phyloP scores from a whole-genome alignment of 2,113 vertebrate genomes.

The Xenopus borealis region DNA sequence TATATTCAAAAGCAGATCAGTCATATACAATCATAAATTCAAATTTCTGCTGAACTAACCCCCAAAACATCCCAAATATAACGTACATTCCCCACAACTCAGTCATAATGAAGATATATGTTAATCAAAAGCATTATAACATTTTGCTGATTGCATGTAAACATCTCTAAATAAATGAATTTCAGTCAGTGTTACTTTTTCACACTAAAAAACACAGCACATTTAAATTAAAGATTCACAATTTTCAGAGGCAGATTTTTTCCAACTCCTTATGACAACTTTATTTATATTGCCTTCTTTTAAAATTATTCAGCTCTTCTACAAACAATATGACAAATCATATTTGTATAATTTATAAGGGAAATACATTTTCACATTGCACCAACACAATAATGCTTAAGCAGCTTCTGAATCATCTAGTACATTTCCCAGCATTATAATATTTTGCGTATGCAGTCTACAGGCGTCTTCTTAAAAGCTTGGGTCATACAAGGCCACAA shows the following conservation, averaged over 20 bases:
- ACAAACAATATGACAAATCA: conserved; percentile 6
- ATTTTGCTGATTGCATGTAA: too few species aligned
- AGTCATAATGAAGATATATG: too few species aligned
- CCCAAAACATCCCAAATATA: too few species aligned
- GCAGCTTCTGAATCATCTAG: conserved; percentile 51
- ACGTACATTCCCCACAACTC: too few species aligned
- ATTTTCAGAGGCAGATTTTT: not conserved
- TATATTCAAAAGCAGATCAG: too few species aligned
- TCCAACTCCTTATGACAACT: not conserved
- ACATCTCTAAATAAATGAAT: too few species aligned
- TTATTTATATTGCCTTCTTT: not conserved
- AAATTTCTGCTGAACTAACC: too few species aligned
- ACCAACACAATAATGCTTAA: conserved; percentile 51
- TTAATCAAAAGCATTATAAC: too few species aligned
- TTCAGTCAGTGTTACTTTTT: too few species aligned
- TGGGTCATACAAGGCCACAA: conserved; percentile 59
- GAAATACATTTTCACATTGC: conserved; percentile 44
- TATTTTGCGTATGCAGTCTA: conserved; percentile 53
- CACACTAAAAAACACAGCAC: too few species aligned
- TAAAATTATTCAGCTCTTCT: conserved; percentile 16
- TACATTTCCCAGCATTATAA: conserved; percentile 50
- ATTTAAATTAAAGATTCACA: not conserved
- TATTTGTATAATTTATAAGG: conserved; percentile 28
- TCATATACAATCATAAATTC: too few species aligned
- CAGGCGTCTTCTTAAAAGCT: conserved; percentile 50